Evolutionary conservation across 2,888 invertebrate genomes (phyloP), one percentile per base, ranked within the genome.

Genomic region (Drosophila melanocephala): DNA sequence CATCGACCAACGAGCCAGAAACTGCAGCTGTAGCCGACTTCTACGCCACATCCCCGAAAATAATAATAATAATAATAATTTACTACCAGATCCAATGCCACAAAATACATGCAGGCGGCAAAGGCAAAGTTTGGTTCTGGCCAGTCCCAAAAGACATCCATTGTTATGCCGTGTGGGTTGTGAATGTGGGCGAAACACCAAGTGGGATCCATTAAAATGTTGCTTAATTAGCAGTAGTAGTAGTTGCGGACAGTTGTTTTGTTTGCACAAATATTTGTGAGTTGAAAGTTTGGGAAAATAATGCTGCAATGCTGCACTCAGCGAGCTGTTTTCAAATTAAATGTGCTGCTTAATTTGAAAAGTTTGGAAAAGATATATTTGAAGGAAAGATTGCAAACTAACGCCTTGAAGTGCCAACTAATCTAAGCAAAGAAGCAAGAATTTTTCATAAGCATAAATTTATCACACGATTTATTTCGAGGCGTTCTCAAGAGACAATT

Each of bases 21-120:
- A 72, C 47, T 84, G 80, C 85, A 87, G 82, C 84, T 81, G 88
- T 50, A 22, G 57, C 53, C 62, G 35, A 32, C 65, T 0, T n/a
- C 14, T 7, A 3, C 5, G 30, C 16, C 56, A 19, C 52, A n/a
- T 26, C 52, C 44, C 58, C 50, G 50, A 58, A 33, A 68, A 77
- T 76, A 75, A 85, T 85, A 85, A 79, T 79, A 80, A 74, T 79
- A 80, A 69, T 74, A 77, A 84, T 89, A 81, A 87, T 87, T 84
- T 77, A 87, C 82, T 84, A 67, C 62, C 71, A 67, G 65, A 57
- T 69, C 59, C 56, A 72, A 87, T 82, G 72, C 70, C 83, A 71
- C 74, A 84, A 62, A 70, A 64, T 77, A 66, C 65, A 68, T 68
- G 72, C 62, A n/a, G 52, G 30, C 63, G 58, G 68, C 75, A 47